Base-by-base conservation (phyloP, 2,113 vertebrate species). In the Polyodon spathula region DNA sequence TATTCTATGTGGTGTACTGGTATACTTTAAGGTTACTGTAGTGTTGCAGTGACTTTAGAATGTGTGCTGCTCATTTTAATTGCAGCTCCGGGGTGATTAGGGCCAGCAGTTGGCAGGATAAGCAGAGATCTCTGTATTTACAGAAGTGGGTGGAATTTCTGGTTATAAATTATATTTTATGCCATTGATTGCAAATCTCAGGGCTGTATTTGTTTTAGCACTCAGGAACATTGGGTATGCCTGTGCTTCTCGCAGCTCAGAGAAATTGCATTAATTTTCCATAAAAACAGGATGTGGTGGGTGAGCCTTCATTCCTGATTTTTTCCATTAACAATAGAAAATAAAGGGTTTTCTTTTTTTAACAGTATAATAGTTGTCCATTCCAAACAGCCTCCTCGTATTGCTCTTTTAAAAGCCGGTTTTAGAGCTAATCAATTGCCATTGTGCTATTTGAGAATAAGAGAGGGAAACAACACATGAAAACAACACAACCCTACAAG, bases 221-320 rank as follows among this genome's bases (percentile, higher is more conserved):
- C 6, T 12, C 37, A 10, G 46, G 48, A 46, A 40, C 38, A 14
- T 37, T 41, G 11, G 56, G 62, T 7, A 40, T 51, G 27, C 15
- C 10, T 38, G 58, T 27, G 14, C 10, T 16, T 27, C 51, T 40
- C 5, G 8, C 16, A 6, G 48, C 57, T 63, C 50, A 37, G 9
- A 54, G 55, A 64, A 66, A 68, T 52, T 40, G 39, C 50, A 43
- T 6, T 40, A 48, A 51, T 61, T 66, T 73, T 68, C 69, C 67
- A 67, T 66, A 59, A 73, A 66, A 77, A 75, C 73, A 75, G 73
- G 71, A 73, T 59, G 58, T 40, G 53, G 53, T 8, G 54, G 46
- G 59, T 50, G 56, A 62, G 61, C 40, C 7, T 62, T 48, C 8
- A 15, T 10, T 40, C 59, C 61, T 38, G 12, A 53, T 57, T 53